Evolutionary conservation across 2,888 invertebrate genomes (phyloP), one percentile per base, ranked within the genome.

Genomic region (Plebejus anna): DNA sequence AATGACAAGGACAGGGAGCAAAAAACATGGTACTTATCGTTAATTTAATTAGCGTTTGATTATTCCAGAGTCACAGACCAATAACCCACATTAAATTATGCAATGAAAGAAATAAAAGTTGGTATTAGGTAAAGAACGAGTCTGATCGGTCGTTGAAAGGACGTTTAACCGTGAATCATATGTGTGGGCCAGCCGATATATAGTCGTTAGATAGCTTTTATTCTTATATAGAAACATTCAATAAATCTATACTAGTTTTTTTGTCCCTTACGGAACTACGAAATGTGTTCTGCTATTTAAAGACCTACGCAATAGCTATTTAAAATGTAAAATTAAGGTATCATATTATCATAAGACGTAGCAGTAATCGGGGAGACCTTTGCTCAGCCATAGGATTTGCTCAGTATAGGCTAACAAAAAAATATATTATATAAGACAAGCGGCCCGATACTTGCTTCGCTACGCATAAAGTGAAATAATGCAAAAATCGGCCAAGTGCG

Each of bases 131-230:
- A 66, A 66, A 66, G 66, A 66, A 66, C 66, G 32, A 66, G 66
- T 66, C 61, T 11, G 13, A 66, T 66, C 66, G 66, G 66, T 66
- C 66, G 66, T 66, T 36, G 61, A 66, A 66, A 66, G 66, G 66
- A 66, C 66, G 66, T 66, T 66, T 66, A 66, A 66, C 66, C 13
- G 66, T 66, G 66, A 66, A 9, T 66, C 66, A 66, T 36, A 13
- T 66, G 66, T 36, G 66, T 66, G 66, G 66, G 66, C 32, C 32
- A 32, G 13, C 16, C 66, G 36, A 66, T 66, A 66, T 66, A 66
- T 66, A 32, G 66, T 66, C 36, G 66, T 32, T 66, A 32, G 32
- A 36, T 66, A 36, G 16, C 32, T 36, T 66, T 66, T 16, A 66
- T 66, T 66, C 32, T 66, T 66, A 66, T 66, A 66, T 66, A 36